A percentile compares a stretch with the other conserved stretches of the same genome.
phyloP scores from a whole-genome alignment of 2,888 invertebrate species.

The Gortyna flavago region DNA sequence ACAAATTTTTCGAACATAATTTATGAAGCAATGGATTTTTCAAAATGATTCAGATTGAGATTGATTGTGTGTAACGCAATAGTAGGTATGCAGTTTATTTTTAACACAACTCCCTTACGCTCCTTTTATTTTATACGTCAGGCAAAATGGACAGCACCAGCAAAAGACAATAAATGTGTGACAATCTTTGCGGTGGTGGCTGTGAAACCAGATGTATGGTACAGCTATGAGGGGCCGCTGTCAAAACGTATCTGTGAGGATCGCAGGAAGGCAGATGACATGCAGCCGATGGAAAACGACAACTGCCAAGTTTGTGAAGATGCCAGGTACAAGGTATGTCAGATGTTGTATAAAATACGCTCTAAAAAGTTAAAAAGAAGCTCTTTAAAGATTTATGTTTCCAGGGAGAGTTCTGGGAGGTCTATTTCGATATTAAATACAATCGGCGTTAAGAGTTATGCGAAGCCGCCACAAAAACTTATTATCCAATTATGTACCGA shows the following conservation, averaged over 20 bases:
- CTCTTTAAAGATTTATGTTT: background rate
- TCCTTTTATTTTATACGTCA: conserved; percentile 47
- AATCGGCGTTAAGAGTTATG: background rate
- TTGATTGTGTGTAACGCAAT: background rate
- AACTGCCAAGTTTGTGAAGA: conserved; percentile 83
- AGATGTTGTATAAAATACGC: background rate
- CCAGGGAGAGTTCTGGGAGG: background rate
- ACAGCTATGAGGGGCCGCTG: conserved; percentile 81
- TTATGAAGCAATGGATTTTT: background rate
- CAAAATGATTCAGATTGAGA: too few species aligned
- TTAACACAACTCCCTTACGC: background rate
- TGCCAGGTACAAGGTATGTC: conserved; percentile 82
- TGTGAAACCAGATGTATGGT: conserved; percentile 84
- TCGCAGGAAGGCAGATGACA: conserved; percentile 82
- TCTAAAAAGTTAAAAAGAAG: background rate
- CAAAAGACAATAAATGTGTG: conserved; percentile 83
- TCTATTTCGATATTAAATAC: background rate
- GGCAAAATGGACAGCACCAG: conserved; percentile 84
- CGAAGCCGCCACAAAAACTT: background rate
- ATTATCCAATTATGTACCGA: background rate
- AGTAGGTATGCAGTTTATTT: background rate
- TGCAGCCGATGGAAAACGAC: conserved; percentile 81
- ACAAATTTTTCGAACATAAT: background rate
- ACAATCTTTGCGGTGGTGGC: conserved; percentile 84
- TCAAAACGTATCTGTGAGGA: conserved; percentile 84